Base-by-base conservation (phyloP, 2,113 vertebrate species). In the Bubo scandiacus region DNA sequence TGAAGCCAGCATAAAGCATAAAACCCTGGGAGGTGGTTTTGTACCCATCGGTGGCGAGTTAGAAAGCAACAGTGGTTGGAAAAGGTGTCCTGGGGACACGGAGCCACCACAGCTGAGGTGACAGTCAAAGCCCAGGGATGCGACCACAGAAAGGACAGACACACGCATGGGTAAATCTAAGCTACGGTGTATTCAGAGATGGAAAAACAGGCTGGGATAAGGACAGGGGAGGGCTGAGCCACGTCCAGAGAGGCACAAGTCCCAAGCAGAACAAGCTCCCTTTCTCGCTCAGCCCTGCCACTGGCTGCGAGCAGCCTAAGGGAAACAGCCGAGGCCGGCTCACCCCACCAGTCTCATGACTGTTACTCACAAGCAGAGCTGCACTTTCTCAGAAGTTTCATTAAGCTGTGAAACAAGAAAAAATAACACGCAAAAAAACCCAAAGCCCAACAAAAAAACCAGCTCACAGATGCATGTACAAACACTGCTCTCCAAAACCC, bases 281-380 rank as follows among this genome's bases (percentile, higher is more conserved):
- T 15, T n/a, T 58, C 72, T 75, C 12, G 43, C 43, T 79, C 75
- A 85, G 81, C 54, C 66, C 61, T 58, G 42, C 45, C 27, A 15
- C 83, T 43, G 57, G n/a, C 86, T 86, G 34, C 19, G 6, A 63
- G 70, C 30, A 14, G 70, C 70, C 62, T 54, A 40, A 49, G 59
- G 82, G 45, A 34, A 81, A 62, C 32, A 67, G 71, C 61, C 25
- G 3, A 87, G 81, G 73, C 38, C 14, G 0, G 47, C 58, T 92
- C 3, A 0, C 66, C 73, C 40, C 5, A 4, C 65, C n/a, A 25
- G 88, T 47, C 95, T 68, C 91, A 81, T 95, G 92, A 97, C 81
- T 92, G 70, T 95, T 94, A 89, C 87, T 93, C 93, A 95, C 86
- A 79, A 38, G 32, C 66, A 74, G 85, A 90, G 75, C 86, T 84